Conservation (phyloP, 2,797 vertebrate genomes). For the Melanogrammus aeglefinus region DNA sequence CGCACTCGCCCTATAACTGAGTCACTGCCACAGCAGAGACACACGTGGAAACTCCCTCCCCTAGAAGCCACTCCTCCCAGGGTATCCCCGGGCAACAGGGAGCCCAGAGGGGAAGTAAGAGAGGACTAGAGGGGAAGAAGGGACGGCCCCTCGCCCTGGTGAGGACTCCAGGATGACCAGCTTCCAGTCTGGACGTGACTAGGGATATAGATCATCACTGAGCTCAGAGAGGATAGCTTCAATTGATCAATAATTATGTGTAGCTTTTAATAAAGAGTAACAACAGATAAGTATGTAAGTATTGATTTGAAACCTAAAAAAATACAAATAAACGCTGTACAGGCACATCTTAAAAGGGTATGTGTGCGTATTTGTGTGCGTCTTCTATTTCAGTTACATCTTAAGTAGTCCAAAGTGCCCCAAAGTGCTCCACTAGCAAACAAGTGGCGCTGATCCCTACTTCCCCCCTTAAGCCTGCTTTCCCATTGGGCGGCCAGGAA, state of each 20-base stretch:
- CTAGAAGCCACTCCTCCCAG: conserved; percentile 53
- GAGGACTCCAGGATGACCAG: conserved; percentile 4
- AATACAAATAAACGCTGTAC: no score
- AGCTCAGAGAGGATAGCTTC: neutral
- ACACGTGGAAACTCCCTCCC: conserved; percentile 76
- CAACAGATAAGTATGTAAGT: neutral
- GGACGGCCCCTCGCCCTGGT: conserved; percentile 48
- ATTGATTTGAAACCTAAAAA: neutral
- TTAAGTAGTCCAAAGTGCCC: neutral
- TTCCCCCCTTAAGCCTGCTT: conserved; percentile 58
- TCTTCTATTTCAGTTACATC: conserved; percentile 46
- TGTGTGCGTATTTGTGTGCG: conserved; percentile 9
- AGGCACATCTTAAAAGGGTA: no score
- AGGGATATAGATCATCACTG: neutral
- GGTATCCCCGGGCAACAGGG: conserved; percentile 61
- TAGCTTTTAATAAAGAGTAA: neutral
- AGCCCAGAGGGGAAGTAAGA: conserved; percentile 45
- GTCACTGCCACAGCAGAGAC: conserved; percentile 59
- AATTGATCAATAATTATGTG: neutral
- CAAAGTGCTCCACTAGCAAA: conserved; percentile 35
- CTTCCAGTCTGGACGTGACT: neutral
- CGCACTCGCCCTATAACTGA: conserved; percentile 30
- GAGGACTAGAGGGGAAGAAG: conserved; percentile 59
- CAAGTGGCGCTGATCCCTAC: conserved; percentile 49
- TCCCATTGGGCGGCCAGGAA: conserved; percentile 78